Evolutionary conservation across 2,888 invertebrate genomes (phyloP).

Genomic region (Pseudococcus jackbeardsleyi): DNA sequence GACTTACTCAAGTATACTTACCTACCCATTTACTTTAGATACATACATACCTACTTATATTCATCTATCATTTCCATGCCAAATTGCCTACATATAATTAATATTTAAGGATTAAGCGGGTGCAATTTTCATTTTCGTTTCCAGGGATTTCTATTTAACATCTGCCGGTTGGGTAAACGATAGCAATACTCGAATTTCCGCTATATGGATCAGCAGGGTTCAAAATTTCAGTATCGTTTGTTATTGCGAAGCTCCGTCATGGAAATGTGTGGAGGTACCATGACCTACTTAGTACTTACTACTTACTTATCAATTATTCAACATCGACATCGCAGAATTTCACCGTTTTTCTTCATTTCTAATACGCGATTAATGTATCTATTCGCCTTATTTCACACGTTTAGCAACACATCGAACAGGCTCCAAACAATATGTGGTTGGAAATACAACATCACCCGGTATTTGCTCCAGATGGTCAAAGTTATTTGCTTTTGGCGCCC

Average conservation of each 20-base stretch:
- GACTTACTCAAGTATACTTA: too few species aligned
- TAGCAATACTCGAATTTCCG: constrained; percentile 77
- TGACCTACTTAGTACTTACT: too few species aligned
- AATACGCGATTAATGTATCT: too few species aligned
- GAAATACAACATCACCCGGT: constrained; percentile 88
- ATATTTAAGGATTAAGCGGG: neutral
- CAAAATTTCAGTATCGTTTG: constrained; percentile 87
- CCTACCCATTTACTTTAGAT: too few species aligned
- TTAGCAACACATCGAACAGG: constrained; percentile 85
- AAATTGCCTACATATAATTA: too few species aligned
- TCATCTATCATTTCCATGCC: too few species aligned
- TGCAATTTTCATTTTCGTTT: neutral
- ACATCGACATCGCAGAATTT: neutral
- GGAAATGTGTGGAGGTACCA: constrained; percentile 81
- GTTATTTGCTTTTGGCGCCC: constrained; percentile 84
- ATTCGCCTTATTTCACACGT: neutral
- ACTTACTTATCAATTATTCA: neutral
- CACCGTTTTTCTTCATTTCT: too few species aligned
- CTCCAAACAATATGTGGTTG: constrained; percentile 87
- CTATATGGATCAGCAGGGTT: constrained; percentile 84
- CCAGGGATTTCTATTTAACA: constrained; percentile 77
- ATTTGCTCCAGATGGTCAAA: constrained; percentile 86
- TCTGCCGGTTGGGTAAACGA: constrained; percentile 80
- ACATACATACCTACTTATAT: too few species aligned
- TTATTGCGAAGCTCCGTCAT: constrained; percentile 80